Base-by-base conservation (phyloP, 1,140 invertebrate genomes). In the Heliconius nattereri region DNA sequence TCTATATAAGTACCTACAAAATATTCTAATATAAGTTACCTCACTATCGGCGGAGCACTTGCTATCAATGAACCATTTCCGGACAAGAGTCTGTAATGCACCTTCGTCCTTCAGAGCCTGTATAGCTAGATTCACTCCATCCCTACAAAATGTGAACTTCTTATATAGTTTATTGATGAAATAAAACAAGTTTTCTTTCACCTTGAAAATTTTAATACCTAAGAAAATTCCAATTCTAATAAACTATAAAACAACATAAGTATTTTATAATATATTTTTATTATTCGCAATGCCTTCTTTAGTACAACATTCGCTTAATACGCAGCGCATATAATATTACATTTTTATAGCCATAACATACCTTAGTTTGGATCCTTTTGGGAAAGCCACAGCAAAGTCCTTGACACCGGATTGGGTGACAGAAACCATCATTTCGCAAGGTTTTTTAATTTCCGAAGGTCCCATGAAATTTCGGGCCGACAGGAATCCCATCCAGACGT, bases 61-160 rank as follows among this genome's bases (percentile, higher is more conserved):
- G 13, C 87, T 76, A 71, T 89, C 89, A 35, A 87, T 86, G 78
- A 93, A 99, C 98, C 98, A 99, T 95, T 97, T 98, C 87, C 98
- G 98, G 85, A 97, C 96, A 57, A 99, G 92, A 90, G 98, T 97
- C 75, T 98, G 96, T 84, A 99, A 94, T 86, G 98, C 98, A 1
- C 98, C 99, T 84, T 97, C 97, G 92, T 99, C 98, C 89, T 98
- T 98, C 77, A 99, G 94, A 71, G 97, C 96, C 73, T 99, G 95
- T 35, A 99, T 97, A 16, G 98, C 98, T 81, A 99, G 93, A 94
- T 99, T 99, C 70, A 99, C 97, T 82, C 96, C 96, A 89, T 98
- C 97, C 90, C 98, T 98, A 95, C 79, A 91, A 92, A 86, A 85
- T 66, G 81, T 49, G 54, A 19, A 73, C 71, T 73, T 74, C 60